Conservation (phyloP, 2,113 vertebrate species). For the Tyto alba region DNA sequence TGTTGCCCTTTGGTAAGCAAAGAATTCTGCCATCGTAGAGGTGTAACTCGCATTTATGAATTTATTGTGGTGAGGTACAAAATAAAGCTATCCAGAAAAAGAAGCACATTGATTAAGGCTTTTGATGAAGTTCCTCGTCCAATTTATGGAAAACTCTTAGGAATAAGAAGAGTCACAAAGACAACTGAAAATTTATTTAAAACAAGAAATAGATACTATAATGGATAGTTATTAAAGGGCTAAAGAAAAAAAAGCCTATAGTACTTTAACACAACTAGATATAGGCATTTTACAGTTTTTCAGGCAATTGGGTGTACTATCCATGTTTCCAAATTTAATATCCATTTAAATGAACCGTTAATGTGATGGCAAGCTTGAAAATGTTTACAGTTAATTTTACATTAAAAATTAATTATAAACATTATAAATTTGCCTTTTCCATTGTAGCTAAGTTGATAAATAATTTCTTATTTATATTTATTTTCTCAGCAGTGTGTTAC, state of each 20-base stretch:
- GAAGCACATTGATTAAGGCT: not conserved
- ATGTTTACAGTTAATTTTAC: conserved; percentile 46
- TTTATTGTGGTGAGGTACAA: not conserved
- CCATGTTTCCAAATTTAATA: conserved; percentile 2
- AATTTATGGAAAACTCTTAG: not conserved
- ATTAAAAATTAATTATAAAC: conserved; percentile 31
- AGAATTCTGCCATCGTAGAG: not conserved
- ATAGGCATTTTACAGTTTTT: conserved; percentile 13
- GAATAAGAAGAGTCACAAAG: conserved; percentile 6
- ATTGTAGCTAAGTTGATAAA: conserved; percentile 17
- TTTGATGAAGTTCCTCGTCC: not conserved
- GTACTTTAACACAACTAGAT: not conserved
- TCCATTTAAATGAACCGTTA: conserved; percentile 1
- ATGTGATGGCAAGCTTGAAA: not conserved
- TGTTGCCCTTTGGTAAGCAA: not conserved
- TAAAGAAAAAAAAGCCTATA: conserved; percentile 57
- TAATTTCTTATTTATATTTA: conserved; percentile 64
- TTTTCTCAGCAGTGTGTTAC: conserved; percentile 69
- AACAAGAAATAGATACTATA: not conserved
- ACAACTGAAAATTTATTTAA: conserved; percentile 45
- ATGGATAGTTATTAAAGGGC: conserved; percentile 71
- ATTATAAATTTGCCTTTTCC: conserved; percentile 11
- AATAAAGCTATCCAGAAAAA: not conserved
- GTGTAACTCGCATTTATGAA: not conserved
- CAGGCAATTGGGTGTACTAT: conserved; percentile 6